These are phyloP conservation scores for Aphelocoma californica DNA, from an alignment of 2,797 vertebrate genomes.

Conservation along the genomic window DNA sequence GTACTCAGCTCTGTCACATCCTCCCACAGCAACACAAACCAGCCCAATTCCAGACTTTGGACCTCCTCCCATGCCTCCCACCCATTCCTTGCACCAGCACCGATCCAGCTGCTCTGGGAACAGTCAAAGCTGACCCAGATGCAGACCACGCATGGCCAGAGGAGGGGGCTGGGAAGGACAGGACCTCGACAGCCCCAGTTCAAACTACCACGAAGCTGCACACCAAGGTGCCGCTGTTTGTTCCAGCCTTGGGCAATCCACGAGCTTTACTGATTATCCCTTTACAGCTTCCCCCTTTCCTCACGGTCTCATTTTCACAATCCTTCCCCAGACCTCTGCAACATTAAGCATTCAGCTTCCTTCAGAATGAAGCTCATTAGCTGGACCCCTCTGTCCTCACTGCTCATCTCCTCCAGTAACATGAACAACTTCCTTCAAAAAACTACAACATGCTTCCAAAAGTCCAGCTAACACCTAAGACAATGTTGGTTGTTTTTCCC, in stretches of 20 bases:
- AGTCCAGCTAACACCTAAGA: neutral
- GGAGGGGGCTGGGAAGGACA: neutral
- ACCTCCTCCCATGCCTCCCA: neutral
- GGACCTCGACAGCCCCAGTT: neutral
- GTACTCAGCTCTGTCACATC: neutral
- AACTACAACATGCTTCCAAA: neutral
- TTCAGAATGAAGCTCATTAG: neutral
- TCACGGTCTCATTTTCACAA: neutral
- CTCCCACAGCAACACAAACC: neutral
- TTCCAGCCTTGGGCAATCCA: neutral
- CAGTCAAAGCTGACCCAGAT: neutral
- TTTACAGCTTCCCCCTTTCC: neutral
- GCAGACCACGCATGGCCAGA: neutral
- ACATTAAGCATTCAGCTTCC: neutral
- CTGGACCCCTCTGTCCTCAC: neutral
- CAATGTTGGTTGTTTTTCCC: neutral
- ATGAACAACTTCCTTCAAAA: neutral
- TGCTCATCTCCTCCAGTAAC: neutral
- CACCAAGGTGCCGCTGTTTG: rapidly evolving
- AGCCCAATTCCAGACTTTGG: rapidly evolving
- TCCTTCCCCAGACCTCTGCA: neutral
- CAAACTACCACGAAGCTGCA: rapidly evolving
- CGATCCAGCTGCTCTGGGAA: rapidly evolving
- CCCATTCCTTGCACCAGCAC: neutral
- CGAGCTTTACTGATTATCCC: neutral